phyloP scores from a whole-genome alignment of 37 sponge, comb jelly and placozoan species.

The Oscarella lobularis region DNA sequence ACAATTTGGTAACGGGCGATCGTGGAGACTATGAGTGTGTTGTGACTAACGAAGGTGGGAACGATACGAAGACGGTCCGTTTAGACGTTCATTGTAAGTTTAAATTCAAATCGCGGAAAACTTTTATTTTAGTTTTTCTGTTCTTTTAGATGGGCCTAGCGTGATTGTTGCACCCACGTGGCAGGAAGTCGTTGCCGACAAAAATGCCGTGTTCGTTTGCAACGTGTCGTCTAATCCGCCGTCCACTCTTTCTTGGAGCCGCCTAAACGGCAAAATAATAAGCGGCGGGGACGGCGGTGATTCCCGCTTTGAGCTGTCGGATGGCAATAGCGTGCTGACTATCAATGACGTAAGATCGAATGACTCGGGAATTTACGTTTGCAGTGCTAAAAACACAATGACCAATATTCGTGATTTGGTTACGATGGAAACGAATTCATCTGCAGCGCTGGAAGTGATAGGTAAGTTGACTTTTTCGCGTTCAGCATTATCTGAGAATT shows the following conservation, averaged over 20 bases:
- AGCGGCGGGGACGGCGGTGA: no score
- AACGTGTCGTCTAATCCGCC: no score
- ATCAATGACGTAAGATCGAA: not conserved
- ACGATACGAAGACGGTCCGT: not conserved
- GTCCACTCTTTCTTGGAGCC: no score
- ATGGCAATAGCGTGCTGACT: not conserved
- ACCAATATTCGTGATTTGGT: not conserved
- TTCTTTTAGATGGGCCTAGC: not conserved
- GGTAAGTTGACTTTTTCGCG: not conserved
- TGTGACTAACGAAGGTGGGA: not conserved
- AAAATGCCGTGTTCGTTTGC: not conserved
- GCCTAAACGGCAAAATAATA: no score
- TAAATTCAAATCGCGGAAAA: not conserved
- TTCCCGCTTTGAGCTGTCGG: not conserved
- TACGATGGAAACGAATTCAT: no score
- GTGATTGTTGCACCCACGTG: not conserved
- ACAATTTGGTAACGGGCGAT: not conserved
- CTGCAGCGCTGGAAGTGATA: not conserved
- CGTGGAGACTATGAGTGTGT: not conserved
- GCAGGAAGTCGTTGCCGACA: not conserved
- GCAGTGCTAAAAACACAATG: not conserved
- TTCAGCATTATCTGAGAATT: not conserved
- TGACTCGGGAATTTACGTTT: not conserved
- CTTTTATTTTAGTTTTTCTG: not conserved
- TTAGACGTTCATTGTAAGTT: not conserved